A percentile compares a stretch with the other conserved stretches of the same genome.
phyloP scores from a whole-genome alignment of 1,140 invertebrate species.

The Spodoptera litura region DNA sequence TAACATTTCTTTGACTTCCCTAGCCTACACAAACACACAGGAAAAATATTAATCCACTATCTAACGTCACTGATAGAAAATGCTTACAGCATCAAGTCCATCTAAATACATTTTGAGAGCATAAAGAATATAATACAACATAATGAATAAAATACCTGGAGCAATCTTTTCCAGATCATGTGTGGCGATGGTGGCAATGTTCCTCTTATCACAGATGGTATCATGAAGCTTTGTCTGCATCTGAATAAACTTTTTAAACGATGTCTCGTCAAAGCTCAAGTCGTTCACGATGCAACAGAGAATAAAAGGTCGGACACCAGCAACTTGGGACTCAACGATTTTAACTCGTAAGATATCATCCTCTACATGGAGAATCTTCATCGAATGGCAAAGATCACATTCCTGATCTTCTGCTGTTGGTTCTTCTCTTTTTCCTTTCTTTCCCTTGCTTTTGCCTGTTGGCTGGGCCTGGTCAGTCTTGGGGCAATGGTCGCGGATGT shows the following conservation, averaged over 20 bases:
- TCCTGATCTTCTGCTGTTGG: slow-evolving; percentile 62
- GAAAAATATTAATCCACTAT: too few species aligned
- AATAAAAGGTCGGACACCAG: slow-evolving; percentile 89
- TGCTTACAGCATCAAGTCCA: too few species aligned
- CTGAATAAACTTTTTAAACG: slow-evolving; percentile 92
- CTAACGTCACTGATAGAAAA: too few species aligned
- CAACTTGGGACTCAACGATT: slow-evolving; percentile 86
- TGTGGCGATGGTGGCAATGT: slow-evolving; percentile 92
- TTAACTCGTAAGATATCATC: slow-evolving; percentile 86
- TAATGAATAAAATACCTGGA: slow-evolving; percentile 75
- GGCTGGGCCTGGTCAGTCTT: slow-evolving; percentile 73
- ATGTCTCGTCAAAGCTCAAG: slow-evolving; percentile 88
- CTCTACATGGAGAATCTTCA: slow-evolving; percentile 87
- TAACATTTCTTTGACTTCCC: too few species aligned
- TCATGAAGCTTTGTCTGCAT: slow-evolving; percentile 94
- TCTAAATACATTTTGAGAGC: too few species aligned
- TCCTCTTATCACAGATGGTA: slow-evolving; percentile 91
- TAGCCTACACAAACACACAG: too few species aligned
- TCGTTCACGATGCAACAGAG: slow-evolving; percentile 90
- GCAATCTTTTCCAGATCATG: slow-evolving; percentile 91
- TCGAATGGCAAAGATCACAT: slow-evolving; percentile 70
- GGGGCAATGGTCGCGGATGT: slow-evolving; percentile 88
- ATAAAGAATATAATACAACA: not conserved
- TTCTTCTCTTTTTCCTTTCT: slow-evolving; percentile 82
- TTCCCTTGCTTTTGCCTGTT: slow-evolving; percentile 83